phyloP scores from a whole-genome alignment of 2,888 invertebrate species.

The Nephrotoma appendiculata region DNA sequence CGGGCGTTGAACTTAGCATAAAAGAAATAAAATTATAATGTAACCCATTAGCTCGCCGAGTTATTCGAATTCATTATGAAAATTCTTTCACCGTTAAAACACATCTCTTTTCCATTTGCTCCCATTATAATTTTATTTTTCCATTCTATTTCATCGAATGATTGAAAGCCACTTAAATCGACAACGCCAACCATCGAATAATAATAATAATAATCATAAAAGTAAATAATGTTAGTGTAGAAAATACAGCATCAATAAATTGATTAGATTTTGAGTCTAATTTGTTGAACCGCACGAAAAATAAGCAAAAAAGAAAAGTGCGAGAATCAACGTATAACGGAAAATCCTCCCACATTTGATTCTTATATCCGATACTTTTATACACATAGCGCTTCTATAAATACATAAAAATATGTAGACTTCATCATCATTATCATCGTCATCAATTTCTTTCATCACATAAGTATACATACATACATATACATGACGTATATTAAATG shows the following conservation, averaged over 20 bases:
- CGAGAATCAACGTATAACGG: background rate
- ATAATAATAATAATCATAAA: background rate
- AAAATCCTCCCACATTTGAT: background rate
- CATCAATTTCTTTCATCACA: background rate
- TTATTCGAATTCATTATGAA: no score
- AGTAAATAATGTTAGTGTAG: background rate
- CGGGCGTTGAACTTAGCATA: no score
- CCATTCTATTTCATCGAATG: background rate
- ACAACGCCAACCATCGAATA: background rate
- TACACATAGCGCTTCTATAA: background rate
- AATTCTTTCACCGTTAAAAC: background rate
- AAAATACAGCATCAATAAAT: background rate
- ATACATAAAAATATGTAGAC: background rate
- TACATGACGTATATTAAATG: background rate
- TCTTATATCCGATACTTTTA: background rate
- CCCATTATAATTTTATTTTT: background rate
- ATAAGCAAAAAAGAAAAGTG: background rate
- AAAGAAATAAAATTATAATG: no score
- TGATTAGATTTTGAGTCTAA: background rate
- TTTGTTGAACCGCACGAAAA: background rate
- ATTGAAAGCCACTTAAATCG: background rate
- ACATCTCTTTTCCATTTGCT: background rate
- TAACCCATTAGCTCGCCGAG: no score
- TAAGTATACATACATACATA: background rate
- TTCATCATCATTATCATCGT: background rate